These are phyloP conservation scores for Urophycis tenuis DNA, from an alignment of 2,797 vertebrate species.

Conservation along the genomic window DNA sequence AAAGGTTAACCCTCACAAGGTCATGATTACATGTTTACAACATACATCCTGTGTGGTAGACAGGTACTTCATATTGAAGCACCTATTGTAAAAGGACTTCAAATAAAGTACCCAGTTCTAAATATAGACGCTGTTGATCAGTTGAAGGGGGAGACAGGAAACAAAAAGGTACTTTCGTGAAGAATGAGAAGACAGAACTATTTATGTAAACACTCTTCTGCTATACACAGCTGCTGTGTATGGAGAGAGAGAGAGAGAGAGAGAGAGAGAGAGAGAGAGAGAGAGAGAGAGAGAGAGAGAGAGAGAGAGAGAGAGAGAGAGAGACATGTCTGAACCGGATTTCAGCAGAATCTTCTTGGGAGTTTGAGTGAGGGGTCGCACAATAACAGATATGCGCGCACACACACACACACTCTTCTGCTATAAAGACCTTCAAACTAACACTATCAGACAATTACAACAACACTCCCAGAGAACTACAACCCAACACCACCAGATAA, in stretches of 20 bases:
- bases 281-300: not conserved
- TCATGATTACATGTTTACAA: not conserved
- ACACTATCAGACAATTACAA: not conserved
- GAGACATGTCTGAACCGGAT: too few species aligned
- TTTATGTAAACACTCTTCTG: not conserved
- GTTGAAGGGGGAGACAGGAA: not conserved
- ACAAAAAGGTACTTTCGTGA: not conserved
- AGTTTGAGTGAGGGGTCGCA: too few species aligned
- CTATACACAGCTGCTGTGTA: not conserved
- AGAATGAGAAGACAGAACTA: not conserved
- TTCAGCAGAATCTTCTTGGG: too few species aligned
- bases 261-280: too few species aligned
- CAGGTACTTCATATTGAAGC: not conserved
- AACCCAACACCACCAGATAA: not conserved
- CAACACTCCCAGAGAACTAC: not conserved
- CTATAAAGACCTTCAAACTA: too few species aligned
- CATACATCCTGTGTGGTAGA: not conserved
- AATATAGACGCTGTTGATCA: not conserved
- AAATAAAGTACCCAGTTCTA: not conserved
- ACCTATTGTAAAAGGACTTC: not conserved
- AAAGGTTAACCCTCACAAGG: slow-evolving; percentile 10
- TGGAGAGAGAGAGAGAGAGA: too few species aligned
- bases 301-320: too few species aligned
- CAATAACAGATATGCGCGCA: too few species aligned
- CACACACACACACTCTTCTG: too few species aligned